Conservation (phyloP, 2,113 vertebrate genomes). For the Passer domesticus region DNA sequence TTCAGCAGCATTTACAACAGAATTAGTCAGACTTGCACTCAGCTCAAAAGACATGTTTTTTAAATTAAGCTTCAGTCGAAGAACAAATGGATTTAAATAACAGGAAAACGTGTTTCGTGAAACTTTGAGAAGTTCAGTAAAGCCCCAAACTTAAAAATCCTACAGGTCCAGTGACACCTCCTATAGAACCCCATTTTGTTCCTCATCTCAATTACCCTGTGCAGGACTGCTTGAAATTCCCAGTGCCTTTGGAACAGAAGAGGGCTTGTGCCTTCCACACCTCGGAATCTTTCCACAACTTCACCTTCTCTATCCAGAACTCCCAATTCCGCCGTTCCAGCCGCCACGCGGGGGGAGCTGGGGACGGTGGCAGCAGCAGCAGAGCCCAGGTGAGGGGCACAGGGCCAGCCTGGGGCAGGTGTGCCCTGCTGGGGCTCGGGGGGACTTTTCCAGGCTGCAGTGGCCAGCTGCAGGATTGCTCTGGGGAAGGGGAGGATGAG, state of each 20-base stretch:
- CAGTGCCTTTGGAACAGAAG: neutral
- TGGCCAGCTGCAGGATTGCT: slow-evolving; percentile 58
- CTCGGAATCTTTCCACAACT: neutral
- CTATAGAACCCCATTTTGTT: neutral
- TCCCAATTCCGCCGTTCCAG: neutral
- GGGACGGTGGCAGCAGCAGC: neutral
- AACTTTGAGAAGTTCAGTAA: neutral
- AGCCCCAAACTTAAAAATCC: neutral
- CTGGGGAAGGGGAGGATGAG: slow-evolving; percentile 64
- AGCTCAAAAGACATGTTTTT: slow-evolving; percentile 26
- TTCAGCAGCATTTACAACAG: neutral
- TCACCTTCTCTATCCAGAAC: neutral
- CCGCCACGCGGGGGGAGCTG: neutral
- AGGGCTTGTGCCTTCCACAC: neutral
- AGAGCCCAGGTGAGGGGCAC: neutral
- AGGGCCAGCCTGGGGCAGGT: slow-evolving; percentile 54
- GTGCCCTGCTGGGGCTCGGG: neutral
- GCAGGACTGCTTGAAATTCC: neutral
- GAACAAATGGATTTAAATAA: slow-evolving; percentile 3
- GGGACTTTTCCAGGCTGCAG: neutral
- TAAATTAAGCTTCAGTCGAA: slow-evolving; percentile 19
- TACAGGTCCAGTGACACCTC: neutral
- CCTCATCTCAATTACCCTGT: neutral
- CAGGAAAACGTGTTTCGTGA: neutral
- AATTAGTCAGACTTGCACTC: slow-evolving; percentile 43